phyloP scores from a whole-genome alignment of 2,113 vertebrate species.

The Pleuronectes platessa region DNA sequence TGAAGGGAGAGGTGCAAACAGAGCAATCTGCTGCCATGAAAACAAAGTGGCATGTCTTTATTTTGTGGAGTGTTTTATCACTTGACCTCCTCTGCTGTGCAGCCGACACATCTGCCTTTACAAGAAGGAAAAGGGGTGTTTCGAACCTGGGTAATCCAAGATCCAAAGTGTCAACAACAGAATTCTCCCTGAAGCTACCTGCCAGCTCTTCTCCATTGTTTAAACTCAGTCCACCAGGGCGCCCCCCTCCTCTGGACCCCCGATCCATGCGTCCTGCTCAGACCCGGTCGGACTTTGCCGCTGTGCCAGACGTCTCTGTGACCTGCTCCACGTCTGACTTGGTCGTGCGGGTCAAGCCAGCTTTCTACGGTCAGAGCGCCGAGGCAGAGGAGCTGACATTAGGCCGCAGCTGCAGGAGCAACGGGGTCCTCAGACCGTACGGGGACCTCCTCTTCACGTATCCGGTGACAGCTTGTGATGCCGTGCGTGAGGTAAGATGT shows the following conservation, averaged over 20 bases:
- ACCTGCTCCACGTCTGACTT: slow-evolving; percentile 68
- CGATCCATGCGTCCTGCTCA: neutral
- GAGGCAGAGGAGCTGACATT: slow-evolving; percentile 63
- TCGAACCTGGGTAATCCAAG: neutral
- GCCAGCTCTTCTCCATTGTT: neutral
- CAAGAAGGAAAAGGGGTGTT: neutral
- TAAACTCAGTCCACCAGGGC: neutral
- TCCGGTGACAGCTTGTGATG: slow-evolving; percentile 68
- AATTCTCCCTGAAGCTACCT: neutral
- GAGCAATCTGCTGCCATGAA: slow-evolving; percentile 58
- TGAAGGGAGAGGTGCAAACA: slow-evolving; percentile 6
- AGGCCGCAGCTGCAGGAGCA: slow-evolving; percentile 72
- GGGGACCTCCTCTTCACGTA: slow-evolving; percentile 79
- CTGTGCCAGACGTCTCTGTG: slow-evolving; percentile 69
- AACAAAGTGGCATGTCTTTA: slow-evolving; percentile 44
- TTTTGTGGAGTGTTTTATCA: slow-evolving; percentile 53
- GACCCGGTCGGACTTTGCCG: slow-evolving; percentile 6
- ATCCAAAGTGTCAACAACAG: neutral
- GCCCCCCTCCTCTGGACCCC: neutral
- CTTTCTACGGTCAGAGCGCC: slow-evolving; percentile 73
- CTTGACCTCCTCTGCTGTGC: slow-evolving; percentile 15
- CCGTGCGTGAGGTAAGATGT: slow-evolving; percentile 60
- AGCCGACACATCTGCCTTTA: neutral
- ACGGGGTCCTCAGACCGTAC: slow-evolving; percentile 59
- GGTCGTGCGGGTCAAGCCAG: slow-evolving; percentile 68